These are phyloP conservation scores for Herminia tarsipennalis DNA, from an alignment of 2,888 invertebrate genomes.

Conservation along the genomic window DNA sequence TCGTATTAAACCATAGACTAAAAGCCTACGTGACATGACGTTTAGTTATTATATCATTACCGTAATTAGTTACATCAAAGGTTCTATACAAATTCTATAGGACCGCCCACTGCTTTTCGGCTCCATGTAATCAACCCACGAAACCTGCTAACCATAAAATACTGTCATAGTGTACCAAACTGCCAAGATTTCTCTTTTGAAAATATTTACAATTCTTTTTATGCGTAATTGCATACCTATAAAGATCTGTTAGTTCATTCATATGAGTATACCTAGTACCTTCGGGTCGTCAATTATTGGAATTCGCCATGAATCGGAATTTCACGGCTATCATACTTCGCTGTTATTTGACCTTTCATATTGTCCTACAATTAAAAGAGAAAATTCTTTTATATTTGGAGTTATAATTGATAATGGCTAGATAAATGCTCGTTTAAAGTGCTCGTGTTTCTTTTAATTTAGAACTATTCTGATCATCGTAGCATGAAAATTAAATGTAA, in stretches of 20 bases:
- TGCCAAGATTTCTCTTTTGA: slow-evolving; percentile 9
- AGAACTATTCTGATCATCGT: too few relatives aligned
- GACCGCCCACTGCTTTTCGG: slow-evolving; percentile 37
- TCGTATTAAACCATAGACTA: slow-evolving; percentile 53
- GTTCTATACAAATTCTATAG: slow-evolving; percentile 28
- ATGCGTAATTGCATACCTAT: neutral
- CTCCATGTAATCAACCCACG: slow-evolving; percentile 27
- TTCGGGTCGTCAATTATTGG: neutral
- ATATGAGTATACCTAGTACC: too few relatives aligned
- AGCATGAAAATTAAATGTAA: too few relatives aligned
- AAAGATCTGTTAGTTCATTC: too few relatives aligned
- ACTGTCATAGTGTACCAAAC: slow-evolving; percentile 17
- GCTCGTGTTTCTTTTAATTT: too few relatives aligned
- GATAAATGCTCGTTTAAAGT: too few relatives aligned
- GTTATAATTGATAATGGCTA: too few relatives aligned
- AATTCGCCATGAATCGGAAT: neutral
- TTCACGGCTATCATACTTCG: slow-evolving; percentile 1
- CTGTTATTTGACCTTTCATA: neutral
- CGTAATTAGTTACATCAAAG: slow-evolving; percentile 43
- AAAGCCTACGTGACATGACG: slow-evolving; percentile 66
- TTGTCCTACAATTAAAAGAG: too few relatives aligned
- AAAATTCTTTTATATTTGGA: too few relatives aligned
- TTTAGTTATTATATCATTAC: slow-evolving; percentile 40
- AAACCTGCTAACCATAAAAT: slow-evolving; percentile 21
- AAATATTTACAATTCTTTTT: slow-evolving; percentile 4